phyloP scores from a whole-genome alignment of 2,888 invertebrate genomes.

The Dolichopus griseipennis region DNA sequence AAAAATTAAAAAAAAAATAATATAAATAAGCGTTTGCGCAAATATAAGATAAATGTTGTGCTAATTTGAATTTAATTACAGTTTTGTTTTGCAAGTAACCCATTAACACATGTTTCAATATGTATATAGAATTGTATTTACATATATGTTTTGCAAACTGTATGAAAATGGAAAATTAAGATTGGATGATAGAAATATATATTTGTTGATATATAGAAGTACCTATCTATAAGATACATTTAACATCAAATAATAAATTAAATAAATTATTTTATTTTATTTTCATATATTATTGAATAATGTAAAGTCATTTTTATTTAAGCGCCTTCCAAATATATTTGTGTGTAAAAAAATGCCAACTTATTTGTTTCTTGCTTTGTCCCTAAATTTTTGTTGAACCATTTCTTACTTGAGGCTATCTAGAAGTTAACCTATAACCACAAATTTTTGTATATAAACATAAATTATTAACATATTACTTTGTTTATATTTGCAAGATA shows the following conservation, averaged over 20 bases:
- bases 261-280: neutral
- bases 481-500: neutral
- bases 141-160: too few species aligned
- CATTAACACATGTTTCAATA: constrained; percentile 31
- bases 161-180: too few species aligned
- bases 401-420: neutral
- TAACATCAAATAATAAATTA: neutral
- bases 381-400: neutral
- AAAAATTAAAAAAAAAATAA: too few species aligned
- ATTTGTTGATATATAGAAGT: neutral
- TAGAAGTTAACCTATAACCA: neutral
- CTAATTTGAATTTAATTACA: constrained; percentile 42
- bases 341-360: neutral
- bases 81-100: constrained; percentile 27
- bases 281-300: neutral
- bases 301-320: neutral
- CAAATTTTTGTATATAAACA: too few species aligned
- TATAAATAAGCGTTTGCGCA: neutral
- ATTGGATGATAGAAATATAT: too few species aligned
- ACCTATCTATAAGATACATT: neutral
- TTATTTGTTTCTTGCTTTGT: too few species aligned
- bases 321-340: neutral
- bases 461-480: neutral
- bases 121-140: neutral
- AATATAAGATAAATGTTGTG: constrained; percentile 32